Conservation (phyloP, 2,113 vertebrate species). For the Crypturellus undulatus region DNA sequence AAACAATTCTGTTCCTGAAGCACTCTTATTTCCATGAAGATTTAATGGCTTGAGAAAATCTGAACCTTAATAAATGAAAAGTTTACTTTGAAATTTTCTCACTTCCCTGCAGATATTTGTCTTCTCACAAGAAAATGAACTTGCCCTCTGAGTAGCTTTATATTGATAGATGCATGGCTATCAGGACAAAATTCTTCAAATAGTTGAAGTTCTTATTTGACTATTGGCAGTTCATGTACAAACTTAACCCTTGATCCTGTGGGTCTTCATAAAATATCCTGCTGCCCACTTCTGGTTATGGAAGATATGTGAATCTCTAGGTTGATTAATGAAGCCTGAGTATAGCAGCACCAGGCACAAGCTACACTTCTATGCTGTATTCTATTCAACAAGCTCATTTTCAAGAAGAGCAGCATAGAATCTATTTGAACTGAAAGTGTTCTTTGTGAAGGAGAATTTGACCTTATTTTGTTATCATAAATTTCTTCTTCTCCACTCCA, state of each 20-base stretch:
- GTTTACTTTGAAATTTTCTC: not conserved
- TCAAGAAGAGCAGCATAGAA: not conserved
- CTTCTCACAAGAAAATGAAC: not conserved
- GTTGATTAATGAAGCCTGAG: not conserved
- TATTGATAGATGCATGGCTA: not conserved
- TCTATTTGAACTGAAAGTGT: not conserved
- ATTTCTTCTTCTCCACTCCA: not conserved
- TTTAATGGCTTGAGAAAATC: not conserved
- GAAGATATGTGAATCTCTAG: not conserved
- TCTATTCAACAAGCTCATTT: not conserved
- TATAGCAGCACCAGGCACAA: not conserved
- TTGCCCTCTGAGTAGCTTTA: not conserved
- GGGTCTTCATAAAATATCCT: not conserved
- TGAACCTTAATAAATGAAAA: not conserved
- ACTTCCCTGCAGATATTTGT: not conserved
- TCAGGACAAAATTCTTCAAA: not conserved
- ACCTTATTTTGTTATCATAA: not conserved
- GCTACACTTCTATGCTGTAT: not conserved
- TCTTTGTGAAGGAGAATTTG: not conserved
- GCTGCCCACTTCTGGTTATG: not conserved
- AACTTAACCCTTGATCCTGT: not conserved
- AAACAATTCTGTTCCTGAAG: not conserved
- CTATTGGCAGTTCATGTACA: not conserved
- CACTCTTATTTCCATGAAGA: not conserved
- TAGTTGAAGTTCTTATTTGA: not conserved